Evolutionary conservation across 2,797 vertebrate species (phyloP), one percentile per base, ranked within the genome.

Genomic region (Trichosurus vulpecula): DNA sequence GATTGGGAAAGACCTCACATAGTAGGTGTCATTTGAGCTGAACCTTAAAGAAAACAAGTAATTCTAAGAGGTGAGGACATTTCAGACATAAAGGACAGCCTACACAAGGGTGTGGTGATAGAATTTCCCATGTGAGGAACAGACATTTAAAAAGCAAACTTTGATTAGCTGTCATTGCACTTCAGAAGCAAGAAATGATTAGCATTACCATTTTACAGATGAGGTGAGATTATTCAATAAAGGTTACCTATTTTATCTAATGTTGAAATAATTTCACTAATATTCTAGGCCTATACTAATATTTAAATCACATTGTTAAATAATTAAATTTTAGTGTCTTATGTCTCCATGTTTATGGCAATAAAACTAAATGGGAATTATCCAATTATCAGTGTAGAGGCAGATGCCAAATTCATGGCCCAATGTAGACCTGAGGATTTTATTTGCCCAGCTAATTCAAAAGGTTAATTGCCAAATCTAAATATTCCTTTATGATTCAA

Each of bases 341-440:
- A 19, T 30, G 91, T 94, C 54, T 66, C 58, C 52, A 6, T 58
- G 92, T 74, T 47, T 47, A 66, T 90, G 1, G 53, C 87, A 91
- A 54, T 9, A 22, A 92, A 66, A 11, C 91, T 93, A 96, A 93
- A 61, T 81, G 54, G 96, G 92, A 94, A 87, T 54, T 89, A 91
- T 12, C 0, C 91, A 61, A 12, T 47, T 92, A 57, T 47, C 61
- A 57, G 54, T 54, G 16, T 61, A 11, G 6, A 56, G 54, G 22
- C 61, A 10, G 14, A 95, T 52, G 74, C 5, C 93, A 91, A 91
- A 66, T 54, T 66, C 52, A 57, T 74, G 54, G 55, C 27, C 66
- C 87, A 54, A 90, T 57, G 19, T 56, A 61, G 91, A 4, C 16
- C 16, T 89, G 56, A n/a, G 22, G 54, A 6, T 10, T 56, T 91